Evolutionary conservation across 2,888 invertebrate genomes (phyloP).

Genomic region (Chalcis sispes): DNA sequence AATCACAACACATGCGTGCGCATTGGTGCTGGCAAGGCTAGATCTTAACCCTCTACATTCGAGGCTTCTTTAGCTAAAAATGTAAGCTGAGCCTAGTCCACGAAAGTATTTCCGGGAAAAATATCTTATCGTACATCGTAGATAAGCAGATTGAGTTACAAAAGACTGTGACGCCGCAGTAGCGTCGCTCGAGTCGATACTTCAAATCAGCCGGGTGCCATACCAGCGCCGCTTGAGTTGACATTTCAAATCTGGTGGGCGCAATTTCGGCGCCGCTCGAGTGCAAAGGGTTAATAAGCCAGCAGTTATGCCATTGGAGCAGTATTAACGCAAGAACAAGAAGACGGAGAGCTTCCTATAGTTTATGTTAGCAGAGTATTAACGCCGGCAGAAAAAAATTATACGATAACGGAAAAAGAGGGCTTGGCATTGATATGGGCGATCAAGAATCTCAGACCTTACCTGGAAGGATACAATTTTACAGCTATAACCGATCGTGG

Average conservation of each 20-base stretch:
- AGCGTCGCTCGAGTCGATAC: too few relatives aligned
- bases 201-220: background rate
- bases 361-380: background rate
- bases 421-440: slow-evolving; percentile 20
- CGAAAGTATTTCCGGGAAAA: background rate
- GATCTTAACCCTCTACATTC: too few relatives aligned
- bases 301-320: background rate
- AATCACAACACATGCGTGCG: background rate
- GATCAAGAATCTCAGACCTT: slow-evolving; percentile 13
- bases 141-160: background rate
- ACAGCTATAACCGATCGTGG: background rate
- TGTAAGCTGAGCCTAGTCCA: too few relatives aligned
- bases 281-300: too few relatives aligned
- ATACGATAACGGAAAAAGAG: slow-evolving; percentile 20
- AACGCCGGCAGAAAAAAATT: slow-evolving; percentile 8
- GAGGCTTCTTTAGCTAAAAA: too few relatives aligned
- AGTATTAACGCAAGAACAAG: background rate
- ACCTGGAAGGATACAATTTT: slow-evolving; percentile 2
- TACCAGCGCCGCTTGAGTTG: background rate
- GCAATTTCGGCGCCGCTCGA: too few relatives aligned
- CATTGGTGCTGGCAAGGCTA: too few relatives aligned
- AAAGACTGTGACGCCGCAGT: background rate
- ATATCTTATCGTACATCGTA: background rate
- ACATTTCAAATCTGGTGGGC: background rate
- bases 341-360: slow-evolving; percentile 6